phyloP scores from a whole-genome alignment of 2,113 vertebrate species.

The Hippoglossus stenolepis region DNA sequence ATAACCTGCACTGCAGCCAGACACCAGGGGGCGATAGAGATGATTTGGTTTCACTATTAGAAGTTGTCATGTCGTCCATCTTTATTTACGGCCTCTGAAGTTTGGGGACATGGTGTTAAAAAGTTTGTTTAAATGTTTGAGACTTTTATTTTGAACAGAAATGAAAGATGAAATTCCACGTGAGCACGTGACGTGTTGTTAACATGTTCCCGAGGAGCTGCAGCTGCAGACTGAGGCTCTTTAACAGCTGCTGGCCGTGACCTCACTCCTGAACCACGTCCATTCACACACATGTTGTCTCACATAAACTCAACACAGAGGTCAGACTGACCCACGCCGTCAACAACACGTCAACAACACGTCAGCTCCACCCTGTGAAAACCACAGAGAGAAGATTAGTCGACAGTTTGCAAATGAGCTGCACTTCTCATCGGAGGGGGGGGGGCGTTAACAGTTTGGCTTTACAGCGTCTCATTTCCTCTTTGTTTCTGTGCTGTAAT shows the following conservation, averaged over 20 bases:
- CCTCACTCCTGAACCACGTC: constrained; percentile 34
- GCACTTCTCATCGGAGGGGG: neutral
- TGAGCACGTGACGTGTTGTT: neutral
- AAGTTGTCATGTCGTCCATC: too few relatives aligned
- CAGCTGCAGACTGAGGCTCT: constrained; percentile 40
- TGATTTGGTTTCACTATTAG: too few relatives aligned
- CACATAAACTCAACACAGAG: neutral
- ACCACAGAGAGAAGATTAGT: too few relatives aligned
- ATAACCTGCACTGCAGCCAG: too few relatives aligned
- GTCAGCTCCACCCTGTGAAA: too few relatives aligned
- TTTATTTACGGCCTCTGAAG: too few relatives aligned
- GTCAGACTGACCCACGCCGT: neutral
- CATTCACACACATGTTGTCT: neutral
- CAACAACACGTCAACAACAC: neutral
- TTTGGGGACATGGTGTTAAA: too few relatives aligned
- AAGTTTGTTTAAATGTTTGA: too few relatives aligned
- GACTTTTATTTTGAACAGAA: neutral
- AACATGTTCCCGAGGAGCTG: constrained; percentile 16
- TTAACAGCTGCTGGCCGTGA: constrained; percentile 40
- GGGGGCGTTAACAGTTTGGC: constrained; percentile 37
- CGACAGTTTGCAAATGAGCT: neutral
- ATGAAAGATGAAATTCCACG: neutral
- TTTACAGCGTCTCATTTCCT: constrained; percentile 63
- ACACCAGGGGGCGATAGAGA: too few relatives aligned
- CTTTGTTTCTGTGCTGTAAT: constrained; percentile 46